phyloP scores from a whole-genome alignment of 2,797 vertebrate genomes.

The Lagorchestes hirsutus region DNA sequence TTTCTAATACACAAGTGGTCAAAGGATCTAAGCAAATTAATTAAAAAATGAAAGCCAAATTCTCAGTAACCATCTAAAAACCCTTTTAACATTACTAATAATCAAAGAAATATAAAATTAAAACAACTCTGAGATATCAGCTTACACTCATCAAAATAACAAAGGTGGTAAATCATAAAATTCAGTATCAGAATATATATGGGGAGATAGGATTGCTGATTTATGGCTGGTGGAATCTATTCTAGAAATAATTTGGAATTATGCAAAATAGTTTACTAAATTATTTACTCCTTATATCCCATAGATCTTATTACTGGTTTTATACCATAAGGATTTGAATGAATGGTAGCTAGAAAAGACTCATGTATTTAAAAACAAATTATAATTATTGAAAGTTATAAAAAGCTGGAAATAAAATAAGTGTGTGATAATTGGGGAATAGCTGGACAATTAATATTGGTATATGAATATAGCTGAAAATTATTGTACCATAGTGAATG shows the following conservation, averaged over 20 bases:
- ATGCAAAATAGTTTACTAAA: not conserved
- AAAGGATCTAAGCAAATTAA: not conserved
- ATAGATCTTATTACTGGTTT: not conserved
- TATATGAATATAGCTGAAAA: not conserved
- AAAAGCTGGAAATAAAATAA: not conserved
- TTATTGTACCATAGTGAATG: not conserved
- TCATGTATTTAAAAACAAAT: not conserved
- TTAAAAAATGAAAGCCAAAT: not conserved
- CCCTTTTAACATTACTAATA: not conserved
- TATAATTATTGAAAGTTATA: not conserved
- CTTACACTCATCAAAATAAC: not conserved
- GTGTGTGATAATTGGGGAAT: not conserved
- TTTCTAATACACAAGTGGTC: not conserved
- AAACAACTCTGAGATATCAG: not conserved
- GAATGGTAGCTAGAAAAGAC: not conserved
- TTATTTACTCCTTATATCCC: not conserved
- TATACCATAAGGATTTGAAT: not conserved
- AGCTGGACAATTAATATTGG: not conserved
- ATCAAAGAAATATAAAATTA: not conserved
- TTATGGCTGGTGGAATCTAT: not conserved
- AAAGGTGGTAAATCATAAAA: not conserved
- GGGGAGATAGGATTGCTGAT: not conserved
- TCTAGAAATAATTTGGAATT: not conserved
- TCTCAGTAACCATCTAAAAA: not conserved
- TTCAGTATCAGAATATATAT: not conserved